These are phyloP conservation scores for Chondrosia reniformis DNA, from an alignment of 37 sponge, comb jelly and placozoan species.

Conservation along the genomic window DNA sequence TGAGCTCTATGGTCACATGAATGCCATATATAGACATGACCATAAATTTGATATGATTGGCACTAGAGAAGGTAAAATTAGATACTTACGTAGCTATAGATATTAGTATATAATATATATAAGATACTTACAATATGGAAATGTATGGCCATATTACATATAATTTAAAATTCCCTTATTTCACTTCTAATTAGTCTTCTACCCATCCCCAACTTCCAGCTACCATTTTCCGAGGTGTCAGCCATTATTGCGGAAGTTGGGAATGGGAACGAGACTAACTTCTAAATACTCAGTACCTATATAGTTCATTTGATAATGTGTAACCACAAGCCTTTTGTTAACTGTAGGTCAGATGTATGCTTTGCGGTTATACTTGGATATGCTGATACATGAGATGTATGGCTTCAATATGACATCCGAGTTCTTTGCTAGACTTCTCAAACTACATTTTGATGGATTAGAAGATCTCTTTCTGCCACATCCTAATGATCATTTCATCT, in stretches of 20 bases:
- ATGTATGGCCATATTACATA: no score
- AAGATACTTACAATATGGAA: no score
- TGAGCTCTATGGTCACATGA: conserved; percentile 83
- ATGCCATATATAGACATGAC: conserved; percentile 81
- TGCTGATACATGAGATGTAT: conserved; percentile 83
- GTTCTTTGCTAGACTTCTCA: conserved; percentile 70
- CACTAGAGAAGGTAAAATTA: conserved; percentile 62
- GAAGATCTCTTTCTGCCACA: conserved; percentile 71
- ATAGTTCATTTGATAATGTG: no score
- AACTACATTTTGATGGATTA: conserved; percentile 61
- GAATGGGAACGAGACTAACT: no score
- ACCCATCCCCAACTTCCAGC: no score
- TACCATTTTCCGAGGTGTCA: not conserved
- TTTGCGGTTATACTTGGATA: conserved; percentile 81
- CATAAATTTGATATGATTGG: conserved; percentile 89
- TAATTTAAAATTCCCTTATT: no score
- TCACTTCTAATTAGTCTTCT: no score
- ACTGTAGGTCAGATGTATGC: conserved; percentile 79
- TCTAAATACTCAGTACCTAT: no score
- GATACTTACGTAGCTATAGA: no score
- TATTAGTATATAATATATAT: no score
- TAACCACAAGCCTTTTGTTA: no score
- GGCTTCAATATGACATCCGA: conserved; percentile 71
- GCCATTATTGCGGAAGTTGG: no score
- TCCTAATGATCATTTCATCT: conserved; percentile 45